These are phyloP conservation scores for Sarcophaga caerulescens DNA, from an alignment of 2,888 invertebrate species.

Conservation along the genomic window DNA sequence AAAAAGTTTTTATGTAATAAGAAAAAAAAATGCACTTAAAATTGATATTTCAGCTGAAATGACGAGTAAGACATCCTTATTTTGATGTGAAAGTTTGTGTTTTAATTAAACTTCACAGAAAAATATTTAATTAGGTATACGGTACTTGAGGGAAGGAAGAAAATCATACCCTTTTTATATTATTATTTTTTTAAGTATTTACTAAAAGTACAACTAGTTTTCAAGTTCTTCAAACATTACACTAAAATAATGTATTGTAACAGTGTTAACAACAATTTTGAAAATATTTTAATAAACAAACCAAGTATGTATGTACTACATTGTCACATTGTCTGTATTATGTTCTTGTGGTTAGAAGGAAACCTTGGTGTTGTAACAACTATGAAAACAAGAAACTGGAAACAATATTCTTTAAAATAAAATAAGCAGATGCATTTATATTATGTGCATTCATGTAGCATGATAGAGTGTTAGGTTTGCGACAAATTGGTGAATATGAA, in stretches of 20 bases:
- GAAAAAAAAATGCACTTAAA: not conserved
- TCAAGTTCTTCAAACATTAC: too few species aligned
- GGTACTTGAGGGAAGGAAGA: too few species aligned
- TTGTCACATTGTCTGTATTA: constrained; percentile 20
- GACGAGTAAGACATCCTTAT: not conserved
- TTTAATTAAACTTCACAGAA: not conserved
- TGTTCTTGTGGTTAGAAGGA: constrained; percentile 28
- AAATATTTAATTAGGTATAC: not conserved
- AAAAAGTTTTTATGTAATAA: not conserved
- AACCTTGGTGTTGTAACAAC: constrained; percentile 28
- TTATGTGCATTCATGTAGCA: not conserved
- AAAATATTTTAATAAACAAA: not conserved
- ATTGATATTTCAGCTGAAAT: not conserved
- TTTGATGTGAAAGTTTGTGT: not conserved
- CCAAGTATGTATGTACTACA: constrained; percentile 34
- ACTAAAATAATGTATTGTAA: too few species aligned
- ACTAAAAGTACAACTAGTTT: too few species aligned
- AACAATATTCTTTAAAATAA: not conserved
- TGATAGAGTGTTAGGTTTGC: not conserved
- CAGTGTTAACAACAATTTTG: too few species aligned
- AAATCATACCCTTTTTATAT: too few species aligned
- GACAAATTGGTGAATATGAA: not conserved
- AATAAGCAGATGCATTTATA: not conserved
- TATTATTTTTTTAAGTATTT: too few species aligned
- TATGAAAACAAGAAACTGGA: constrained; percentile 7